Percentiles rank a stretch among this genome's conserved stretches.
Conservation (phyloP, 2,797 vertebrate species). For the Alcedo atthis region DNA sequence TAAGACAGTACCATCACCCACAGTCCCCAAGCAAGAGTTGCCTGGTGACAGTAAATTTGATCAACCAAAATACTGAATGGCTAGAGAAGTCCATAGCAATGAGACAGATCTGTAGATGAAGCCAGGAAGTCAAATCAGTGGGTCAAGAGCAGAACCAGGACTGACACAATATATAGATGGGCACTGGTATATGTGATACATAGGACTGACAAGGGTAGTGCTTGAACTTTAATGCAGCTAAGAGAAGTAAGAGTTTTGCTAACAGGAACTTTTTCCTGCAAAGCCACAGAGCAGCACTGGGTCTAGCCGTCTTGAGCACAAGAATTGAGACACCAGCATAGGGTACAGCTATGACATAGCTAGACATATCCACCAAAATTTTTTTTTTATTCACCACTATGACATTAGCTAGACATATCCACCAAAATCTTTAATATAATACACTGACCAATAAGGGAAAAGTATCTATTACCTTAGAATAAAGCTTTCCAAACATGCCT, state of each 20-base stretch:
- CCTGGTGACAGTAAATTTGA: neutral
- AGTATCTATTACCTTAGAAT: fast-evolving
- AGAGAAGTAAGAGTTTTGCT: neutral
- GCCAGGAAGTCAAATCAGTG: neutral
- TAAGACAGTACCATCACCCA: neutral
- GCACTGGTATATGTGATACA: fast-evolving
- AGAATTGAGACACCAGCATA: neutral
- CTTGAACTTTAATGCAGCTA: neutral
- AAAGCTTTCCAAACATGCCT: neutral
- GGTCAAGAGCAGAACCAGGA: neutral
- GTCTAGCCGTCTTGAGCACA: neutral
- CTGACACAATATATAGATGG: neutral
- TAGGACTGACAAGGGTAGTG: neutral
- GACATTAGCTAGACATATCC: too few relatives aligned
- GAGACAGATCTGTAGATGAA: neutral
- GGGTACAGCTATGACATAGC: too few relatives aligned
- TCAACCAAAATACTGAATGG: neutral
- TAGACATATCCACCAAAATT: neutral
- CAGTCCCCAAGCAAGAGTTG: neutral
- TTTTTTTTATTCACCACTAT: neutral
- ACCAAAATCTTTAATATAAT: neutral
- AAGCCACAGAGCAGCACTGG: fast-evolving
- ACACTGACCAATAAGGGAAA: neutral
- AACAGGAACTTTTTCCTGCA: neutral
- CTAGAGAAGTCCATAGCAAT: neutral